Evolutionary conservation across 2,113 vertebrate genomes (phyloP).

Genomic region (Prunella fulvescens): DNA sequence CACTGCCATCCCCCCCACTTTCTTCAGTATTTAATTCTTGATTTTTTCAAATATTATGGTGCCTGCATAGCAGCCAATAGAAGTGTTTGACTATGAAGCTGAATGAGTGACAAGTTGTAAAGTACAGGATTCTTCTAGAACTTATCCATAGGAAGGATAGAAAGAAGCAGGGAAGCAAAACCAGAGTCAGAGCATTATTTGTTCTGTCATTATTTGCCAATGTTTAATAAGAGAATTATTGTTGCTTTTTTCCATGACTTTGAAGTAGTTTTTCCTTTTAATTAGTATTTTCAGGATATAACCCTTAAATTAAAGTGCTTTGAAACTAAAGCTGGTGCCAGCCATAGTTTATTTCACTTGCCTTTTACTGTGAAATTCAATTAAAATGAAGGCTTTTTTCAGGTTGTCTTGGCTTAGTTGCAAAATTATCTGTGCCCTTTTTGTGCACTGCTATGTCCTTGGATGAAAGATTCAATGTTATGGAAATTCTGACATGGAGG

Average conservation of each 20-base stretch:
- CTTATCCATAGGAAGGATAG: not conserved
- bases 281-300: not conserved
- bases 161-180: not conserved
- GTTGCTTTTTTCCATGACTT: not conserved
- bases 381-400: not conserved
- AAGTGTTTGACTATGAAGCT: not conserved
- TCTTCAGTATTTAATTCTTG: not conserved
- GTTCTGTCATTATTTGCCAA: not conserved
- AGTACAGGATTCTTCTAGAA: not conserved
- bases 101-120: not conserved
- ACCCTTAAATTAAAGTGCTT: not conserved
- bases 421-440: not conserved
- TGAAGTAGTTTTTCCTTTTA: not conserved
- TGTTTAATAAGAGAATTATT: not conserved
- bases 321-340: not conserved
- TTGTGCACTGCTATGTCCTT: not conserved
- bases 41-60: not conserved
- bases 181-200: not conserved
- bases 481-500: not conserved
- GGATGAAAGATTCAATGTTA: not conserved
- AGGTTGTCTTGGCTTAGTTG: not conserved
- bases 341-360: not conserved
- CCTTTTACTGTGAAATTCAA: not conserved
- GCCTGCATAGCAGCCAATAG: not conserved
- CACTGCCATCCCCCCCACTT: no score